Percentiles rank a stretch among this genome's conserved stretches.
phyloP scores from a whole-genome alignment of 1,140 invertebrate genomes.

The Lerema accius region DNA sequence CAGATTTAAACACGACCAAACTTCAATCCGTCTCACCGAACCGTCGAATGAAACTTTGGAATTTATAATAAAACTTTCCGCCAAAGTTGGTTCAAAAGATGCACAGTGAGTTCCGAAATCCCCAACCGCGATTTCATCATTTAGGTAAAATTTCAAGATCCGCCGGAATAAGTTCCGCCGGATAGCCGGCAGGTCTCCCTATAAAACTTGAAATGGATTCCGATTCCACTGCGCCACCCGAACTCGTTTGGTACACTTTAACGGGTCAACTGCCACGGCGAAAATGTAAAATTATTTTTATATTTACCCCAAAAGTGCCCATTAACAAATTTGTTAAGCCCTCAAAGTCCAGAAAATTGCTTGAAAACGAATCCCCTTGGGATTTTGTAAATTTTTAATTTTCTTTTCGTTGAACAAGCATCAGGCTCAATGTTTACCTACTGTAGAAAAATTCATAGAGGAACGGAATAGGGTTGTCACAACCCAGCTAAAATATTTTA shows the following conservation, averaged over 20 bases:
- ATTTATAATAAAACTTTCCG: conserved; percentile 49
- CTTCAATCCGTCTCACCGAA: conserved; percentile 43
- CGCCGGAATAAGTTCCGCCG: conserved; percentile 38
- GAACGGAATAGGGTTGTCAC: conserved; percentile 49
- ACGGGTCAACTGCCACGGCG: conserved; percentile 15
- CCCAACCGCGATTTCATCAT: conserved; percentile 38
- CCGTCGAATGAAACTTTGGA: conserved; percentile 40
- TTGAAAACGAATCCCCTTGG: conserved; percentile 53
- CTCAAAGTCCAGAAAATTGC: conserved; percentile 46
- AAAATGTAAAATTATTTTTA: conserved; percentile 35
- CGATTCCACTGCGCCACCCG: conserved; percentile 23
- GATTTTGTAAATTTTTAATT: conserved; percentile 66
- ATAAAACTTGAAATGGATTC: conserved; percentile 36
- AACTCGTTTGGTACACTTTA: conserved; percentile 30
- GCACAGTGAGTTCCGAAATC: conserved; percentile 34
- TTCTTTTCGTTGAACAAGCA: conserved; percentile 64
- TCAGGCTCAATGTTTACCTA: conserved; percentile 56
- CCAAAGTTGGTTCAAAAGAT: conserved; percentile 43
- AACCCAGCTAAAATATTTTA: conserved; percentile 35
- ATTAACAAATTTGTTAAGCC: conserved; percentile 52
- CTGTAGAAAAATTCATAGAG: conserved; percentile 56
- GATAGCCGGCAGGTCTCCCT: conserved; percentile 28
- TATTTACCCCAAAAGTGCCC: conserved; percentile 32
- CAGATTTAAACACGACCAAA: conserved; percentile 42
- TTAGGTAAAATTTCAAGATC: conserved; percentile 36